These are phyloP conservation scores for Nebria brevicollis DNA, from an alignment of 2,888 invertebrate species.

Conservation along the genomic window DNA sequence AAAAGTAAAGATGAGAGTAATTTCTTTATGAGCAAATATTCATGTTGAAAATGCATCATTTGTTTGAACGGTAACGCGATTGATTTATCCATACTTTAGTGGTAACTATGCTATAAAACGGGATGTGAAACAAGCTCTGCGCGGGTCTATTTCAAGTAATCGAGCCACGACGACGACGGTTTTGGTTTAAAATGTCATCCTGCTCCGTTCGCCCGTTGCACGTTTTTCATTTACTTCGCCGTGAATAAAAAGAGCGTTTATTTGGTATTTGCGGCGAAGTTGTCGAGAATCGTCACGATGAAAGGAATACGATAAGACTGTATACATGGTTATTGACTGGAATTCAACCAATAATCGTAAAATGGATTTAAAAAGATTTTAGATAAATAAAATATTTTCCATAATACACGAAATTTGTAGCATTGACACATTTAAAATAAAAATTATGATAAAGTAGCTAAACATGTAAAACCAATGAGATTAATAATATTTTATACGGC, in stretches of 20 bases:
- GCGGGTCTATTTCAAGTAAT: constrained; percentile 10
- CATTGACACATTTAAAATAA: neutral
- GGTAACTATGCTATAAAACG: constrained; percentile 23
- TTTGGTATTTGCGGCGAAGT: constrained; percentile 33
- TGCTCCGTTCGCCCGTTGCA: constrained; percentile 22
- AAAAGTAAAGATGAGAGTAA: neutral
- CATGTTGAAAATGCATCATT: neutral
- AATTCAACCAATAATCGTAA: neutral
- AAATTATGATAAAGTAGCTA: no score
- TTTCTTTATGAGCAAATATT: neutral
- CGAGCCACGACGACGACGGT: neutral
- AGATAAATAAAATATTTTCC: neutral
- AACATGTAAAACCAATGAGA: no score
- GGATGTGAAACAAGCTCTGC: constrained; percentile 28
- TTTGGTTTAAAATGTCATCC: constrained; percentile 42
- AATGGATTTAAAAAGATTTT: neutral
- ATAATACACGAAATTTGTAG: neutral
- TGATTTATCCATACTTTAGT: constrained; percentile 16
- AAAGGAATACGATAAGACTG: neutral
- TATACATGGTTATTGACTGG: neutral
- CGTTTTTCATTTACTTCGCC: constrained; percentile 40
- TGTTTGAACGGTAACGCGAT: neutral
- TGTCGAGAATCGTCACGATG: neutral
- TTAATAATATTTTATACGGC: no score
- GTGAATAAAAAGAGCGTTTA: constrained; percentile 42